Conservation (phyloP, 1,140 invertebrate genomes). For the Proctacanthus coquilletti region DNA sequence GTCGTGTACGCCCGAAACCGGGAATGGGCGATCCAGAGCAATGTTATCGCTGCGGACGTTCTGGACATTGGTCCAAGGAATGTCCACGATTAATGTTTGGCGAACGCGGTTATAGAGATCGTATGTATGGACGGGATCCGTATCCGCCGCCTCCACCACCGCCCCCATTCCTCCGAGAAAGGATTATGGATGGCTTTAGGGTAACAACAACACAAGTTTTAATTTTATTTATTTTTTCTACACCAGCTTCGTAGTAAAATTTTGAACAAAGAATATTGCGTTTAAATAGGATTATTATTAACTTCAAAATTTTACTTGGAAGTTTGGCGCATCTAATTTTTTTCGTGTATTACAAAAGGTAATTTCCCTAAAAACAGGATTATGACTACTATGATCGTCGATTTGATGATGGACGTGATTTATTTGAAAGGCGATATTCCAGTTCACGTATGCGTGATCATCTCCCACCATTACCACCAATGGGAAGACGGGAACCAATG, state of each 20-base stretch:
- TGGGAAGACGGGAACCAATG: conserved; percentile 35
- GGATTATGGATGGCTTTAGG: conserved; percentile 73
- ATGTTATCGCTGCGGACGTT: conserved; percentile 84
- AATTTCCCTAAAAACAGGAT: conserved; percentile 35
- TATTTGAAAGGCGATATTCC: conserved; percentile 64
- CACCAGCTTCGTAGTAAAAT: conserved; percentile 5
- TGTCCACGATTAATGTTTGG: conserved; percentile 63
- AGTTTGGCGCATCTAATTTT: conserved; percentile 5
- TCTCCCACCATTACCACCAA: conserved; percentile 41
- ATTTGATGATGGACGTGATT: conserved; percentile 57
- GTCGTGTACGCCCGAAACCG: conserved; percentile 76
- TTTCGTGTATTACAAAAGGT: conserved; percentile 4
- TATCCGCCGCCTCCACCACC: conserved; percentile 71
- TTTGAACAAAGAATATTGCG: conserved; percentile 4
- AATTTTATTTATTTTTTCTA: conserved; percentile 10
- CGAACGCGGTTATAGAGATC: conserved; percentile 51
- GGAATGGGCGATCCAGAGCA: conserved; percentile 91
- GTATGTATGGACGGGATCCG: conserved; percentile 67
- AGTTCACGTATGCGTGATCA: conserved; percentile 42
- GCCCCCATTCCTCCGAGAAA: conserved; percentile 69
- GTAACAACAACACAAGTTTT: conserved; percentile 37
- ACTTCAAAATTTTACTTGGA: conserved; percentile 6
- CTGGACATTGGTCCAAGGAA: conserved; percentile 90
- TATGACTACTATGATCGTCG: conserved; percentile 70
- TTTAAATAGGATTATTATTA: conserved; percentile 2